These are phyloP conservation scores for Talpa occidentalis DNA, from an alignment of 2,113 vertebrate genomes.

Conservation along the genomic window DNA sequence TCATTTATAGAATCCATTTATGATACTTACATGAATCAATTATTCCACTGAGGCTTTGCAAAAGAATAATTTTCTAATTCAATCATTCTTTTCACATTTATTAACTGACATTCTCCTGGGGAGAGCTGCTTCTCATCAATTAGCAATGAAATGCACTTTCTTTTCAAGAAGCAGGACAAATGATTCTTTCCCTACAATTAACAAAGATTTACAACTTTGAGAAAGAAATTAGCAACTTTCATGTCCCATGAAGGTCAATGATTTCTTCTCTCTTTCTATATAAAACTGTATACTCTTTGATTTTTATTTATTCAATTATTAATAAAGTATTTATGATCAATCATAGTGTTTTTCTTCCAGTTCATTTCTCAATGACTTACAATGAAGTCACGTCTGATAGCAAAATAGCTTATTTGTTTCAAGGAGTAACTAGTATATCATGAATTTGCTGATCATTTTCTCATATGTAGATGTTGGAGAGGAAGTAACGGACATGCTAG, in stretches of 20 bases:
- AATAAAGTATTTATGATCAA: not conserved
- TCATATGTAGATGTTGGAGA: not conserved
- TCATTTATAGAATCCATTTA: not conserved
- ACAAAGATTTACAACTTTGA: not conserved
- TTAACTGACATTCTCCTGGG: not conserved
- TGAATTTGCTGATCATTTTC: not conserved
- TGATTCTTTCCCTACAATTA: not conserved
- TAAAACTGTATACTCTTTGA: not conserved
- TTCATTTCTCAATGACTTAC: not conserved
- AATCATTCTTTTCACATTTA: not conserved
- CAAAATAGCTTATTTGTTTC: not conserved
- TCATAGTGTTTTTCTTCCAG: not conserved
- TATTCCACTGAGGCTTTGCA: not conserved
- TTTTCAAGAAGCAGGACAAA: not conserved
- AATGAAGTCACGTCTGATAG: not conserved
- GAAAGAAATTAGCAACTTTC: not conserved
- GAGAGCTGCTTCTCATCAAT: not conserved
- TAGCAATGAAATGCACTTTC: slow-evolving; percentile 2
- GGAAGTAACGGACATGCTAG: not conserved
- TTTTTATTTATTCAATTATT: not conserved
- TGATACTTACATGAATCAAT: not conserved
- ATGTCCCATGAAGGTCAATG: not conserved
- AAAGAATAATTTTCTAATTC: slow-evolving; percentile 10
- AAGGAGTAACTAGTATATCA: not conserved
- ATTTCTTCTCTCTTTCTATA: not conserved